Percentiles rank a stretch among this genome's conserved stretches.
Evolutionary conservation across 2,888 invertebrate genomes (phyloP).

Genomic region (Mechanitis messenoides): DNA sequence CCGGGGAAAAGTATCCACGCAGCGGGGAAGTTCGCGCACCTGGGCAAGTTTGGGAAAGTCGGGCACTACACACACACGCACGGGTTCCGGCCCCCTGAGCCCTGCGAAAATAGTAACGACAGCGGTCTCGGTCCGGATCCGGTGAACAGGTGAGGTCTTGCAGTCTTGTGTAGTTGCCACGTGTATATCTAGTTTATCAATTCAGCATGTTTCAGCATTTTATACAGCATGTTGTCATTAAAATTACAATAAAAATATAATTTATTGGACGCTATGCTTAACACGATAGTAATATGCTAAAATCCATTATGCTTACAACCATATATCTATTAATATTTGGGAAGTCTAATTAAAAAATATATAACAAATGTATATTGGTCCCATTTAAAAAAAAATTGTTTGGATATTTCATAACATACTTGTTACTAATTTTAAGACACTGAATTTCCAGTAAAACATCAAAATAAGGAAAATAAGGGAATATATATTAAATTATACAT

Average conservation of each 20-base stretch:
- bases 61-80: slow-evolving; percentile 68
- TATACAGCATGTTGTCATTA: background rate
- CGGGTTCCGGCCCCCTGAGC: slow-evolving; percentile 69
- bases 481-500: too few relatives aligned
- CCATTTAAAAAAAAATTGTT: too few relatives aligned
- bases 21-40: slow-evolving; percentile 43
- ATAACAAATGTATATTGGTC: too few relatives aligned
- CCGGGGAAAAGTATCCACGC: slow-evolving; percentile 53
- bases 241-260: background rate
- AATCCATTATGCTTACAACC: too few relatives aligned
- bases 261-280: background rate
- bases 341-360: too few relatives aligned
- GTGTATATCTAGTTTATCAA: background rate
- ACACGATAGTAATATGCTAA: too few relatives aligned
- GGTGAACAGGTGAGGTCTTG: slow-evolving; percentile 56
- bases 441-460: too few relatives aligned
- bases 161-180: slow-evolving; percentile 9
- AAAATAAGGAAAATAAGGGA: slow-evolving; percentile 5
- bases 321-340: too few relatives aligned
- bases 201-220: background rate
- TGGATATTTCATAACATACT: too few relatives aligned
- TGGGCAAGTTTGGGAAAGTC: slow-evolving; percentile 64
- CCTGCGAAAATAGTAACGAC: slow-evolving; percentile 92
- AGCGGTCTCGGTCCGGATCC: slow-evolving; percentile 91
- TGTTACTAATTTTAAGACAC: too few relatives aligned